phyloP scores from a whole-genome alignment of 2,888 invertebrate species.

The Agrotis exclamationis region DNA sequence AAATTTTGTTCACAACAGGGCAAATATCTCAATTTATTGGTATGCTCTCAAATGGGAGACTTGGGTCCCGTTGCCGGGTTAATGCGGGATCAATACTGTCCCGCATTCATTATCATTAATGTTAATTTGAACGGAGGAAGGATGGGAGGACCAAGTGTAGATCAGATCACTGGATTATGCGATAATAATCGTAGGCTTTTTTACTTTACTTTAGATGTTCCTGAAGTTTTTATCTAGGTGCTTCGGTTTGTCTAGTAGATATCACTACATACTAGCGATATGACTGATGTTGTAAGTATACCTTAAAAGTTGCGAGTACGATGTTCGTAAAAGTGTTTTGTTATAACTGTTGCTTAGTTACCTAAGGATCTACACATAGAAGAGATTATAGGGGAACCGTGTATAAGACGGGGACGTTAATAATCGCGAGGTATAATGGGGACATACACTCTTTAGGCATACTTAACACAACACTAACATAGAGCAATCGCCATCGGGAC shows the following conservation, averaged over 20 bases:
- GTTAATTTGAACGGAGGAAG: conserved; percentile 71
- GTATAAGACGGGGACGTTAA: too few species aligned
- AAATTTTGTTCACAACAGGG: conserved; percentile 58
- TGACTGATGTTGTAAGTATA: too few species aligned
- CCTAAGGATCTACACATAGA: too few species aligned
- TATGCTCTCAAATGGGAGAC: conserved; percentile 51
- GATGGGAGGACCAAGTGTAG: conserved; percentile 17
- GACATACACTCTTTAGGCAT: too few species aligned
- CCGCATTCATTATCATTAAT: conserved; percentile 80
- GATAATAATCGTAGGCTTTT: background rate
- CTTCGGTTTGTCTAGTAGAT: background rate
- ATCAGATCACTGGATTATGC: conserved; percentile 14
- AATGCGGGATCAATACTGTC: conserved; percentile 73
- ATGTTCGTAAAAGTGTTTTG: background rate
- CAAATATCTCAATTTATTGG: conserved; percentile 67
- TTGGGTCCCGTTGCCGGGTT: conserved; percentile 60
- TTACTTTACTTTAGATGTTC: background rate
- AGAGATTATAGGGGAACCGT: too few species aligned
- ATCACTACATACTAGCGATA: background rate
- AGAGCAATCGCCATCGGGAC: too few species aligned
- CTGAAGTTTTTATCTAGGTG: background rate
- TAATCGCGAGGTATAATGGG: too few species aligned
- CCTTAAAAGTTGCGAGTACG: too few species aligned
- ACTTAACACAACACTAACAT: too few species aligned
- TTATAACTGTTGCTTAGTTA: background rate